Conservation (phyloP, 2,113 vertebrate species). For the Cephalopholis sonnerati region DNA sequence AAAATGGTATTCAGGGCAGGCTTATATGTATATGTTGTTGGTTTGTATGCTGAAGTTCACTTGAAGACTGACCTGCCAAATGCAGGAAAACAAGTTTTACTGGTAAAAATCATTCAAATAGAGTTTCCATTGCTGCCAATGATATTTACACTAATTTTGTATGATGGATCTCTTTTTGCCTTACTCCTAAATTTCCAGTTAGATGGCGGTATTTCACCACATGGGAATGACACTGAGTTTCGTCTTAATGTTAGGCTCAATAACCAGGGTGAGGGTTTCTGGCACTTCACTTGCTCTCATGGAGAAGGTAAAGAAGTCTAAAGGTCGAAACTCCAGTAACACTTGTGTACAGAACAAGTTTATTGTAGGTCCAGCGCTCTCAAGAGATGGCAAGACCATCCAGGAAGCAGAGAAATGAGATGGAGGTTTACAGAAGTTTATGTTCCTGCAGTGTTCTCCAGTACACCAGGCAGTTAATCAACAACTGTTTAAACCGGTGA, state of each 20-base stretch:
- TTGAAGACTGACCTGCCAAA: not conserved
- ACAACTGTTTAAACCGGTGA: not conserved
- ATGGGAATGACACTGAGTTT: not conserved
- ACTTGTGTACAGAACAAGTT: no score
- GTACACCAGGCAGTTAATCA: constrained; percentile 6
- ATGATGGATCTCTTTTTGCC: not conserved
- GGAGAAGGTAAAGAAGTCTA: no score
- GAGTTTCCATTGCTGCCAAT: not conserved
- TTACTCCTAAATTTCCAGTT: not conserved
- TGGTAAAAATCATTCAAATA: not conserved
- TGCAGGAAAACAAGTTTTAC: not conserved
- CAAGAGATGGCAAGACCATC: no score
- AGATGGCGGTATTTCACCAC: not conserved
- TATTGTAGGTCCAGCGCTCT: no score
- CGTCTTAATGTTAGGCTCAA: not conserved
- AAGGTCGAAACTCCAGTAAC: no score
- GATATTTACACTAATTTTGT: not conserved
- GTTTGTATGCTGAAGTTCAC: no score
- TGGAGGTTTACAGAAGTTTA: not conserved
- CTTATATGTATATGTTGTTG: not conserved
- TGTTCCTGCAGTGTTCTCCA: not conserved
- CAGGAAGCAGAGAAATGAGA: not conserved
- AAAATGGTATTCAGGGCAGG: no score
- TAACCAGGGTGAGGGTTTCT: no score
- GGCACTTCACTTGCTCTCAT: no score